phyloP scores from a whole-genome alignment of 2,797 vertebrate species.

The Melanotaenia boesemani region DNA sequence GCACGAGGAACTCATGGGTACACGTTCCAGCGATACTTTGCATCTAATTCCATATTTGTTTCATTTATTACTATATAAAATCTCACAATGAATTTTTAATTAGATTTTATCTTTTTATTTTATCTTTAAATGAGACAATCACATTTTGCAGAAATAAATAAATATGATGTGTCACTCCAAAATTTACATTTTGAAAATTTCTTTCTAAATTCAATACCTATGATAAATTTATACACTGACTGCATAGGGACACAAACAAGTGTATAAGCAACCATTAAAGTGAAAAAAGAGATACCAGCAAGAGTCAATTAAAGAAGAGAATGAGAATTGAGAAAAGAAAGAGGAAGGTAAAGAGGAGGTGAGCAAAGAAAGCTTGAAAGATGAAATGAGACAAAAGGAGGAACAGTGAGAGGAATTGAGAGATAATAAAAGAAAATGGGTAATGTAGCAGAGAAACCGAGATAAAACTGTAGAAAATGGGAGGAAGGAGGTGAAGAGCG shows the following conservation, averaged over 20 bases:
- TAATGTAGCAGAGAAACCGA: slow-evolving; percentile 4
- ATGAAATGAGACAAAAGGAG: neutral
- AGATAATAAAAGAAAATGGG: slow-evolving; percentile 3
- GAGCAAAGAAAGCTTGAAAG: neutral
- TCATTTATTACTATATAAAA: slow-evolving; percentile 33
- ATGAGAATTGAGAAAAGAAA: too few relatives aligned
- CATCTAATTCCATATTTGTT: slow-evolving; percentile 41
- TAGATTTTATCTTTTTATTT: too few relatives aligned
- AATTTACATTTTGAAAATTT: neutral
- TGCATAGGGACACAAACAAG: neutral
- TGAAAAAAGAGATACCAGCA: neutral
- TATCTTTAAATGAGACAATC: neutral
- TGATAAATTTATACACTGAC: neutral
- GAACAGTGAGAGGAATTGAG: neutral
- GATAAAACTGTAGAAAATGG: slow-evolving; percentile 4
- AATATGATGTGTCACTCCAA: neutral
- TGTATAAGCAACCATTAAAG: neutral
- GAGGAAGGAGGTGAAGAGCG: slow-evolving; percentile 16
- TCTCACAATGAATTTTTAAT: slow-evolving; percentile 17
- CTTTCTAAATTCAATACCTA: neutral
- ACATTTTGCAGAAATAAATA: too few relatives aligned
- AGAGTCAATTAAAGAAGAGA: too few relatives aligned
- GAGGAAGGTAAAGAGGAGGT: neutral
- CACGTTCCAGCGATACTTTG: slow-evolving; percentile 16
- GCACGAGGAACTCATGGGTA: slow-evolving; percentile 47